phyloP scores from a whole-genome alignment of 1,140 invertebrate genomes.

The Drosophila rufa region DNA sequence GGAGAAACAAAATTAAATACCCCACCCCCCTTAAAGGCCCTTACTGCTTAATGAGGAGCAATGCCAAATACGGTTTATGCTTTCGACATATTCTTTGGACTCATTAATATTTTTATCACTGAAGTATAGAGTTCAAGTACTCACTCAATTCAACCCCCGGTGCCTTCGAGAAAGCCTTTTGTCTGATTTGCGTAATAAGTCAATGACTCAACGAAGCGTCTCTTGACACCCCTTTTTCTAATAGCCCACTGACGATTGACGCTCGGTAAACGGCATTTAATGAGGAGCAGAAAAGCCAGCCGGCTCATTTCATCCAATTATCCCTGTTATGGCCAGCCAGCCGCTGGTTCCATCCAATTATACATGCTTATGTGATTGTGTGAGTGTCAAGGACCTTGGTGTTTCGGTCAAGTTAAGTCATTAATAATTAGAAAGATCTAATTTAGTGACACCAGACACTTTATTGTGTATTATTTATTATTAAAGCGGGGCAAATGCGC shows the following conservation, averaged over 20 bases:
- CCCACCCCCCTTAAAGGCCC: not conserved
- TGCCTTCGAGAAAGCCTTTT: constrained; percentile 48
- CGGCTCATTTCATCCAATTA: constrained; percentile 70
- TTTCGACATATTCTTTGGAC: constrained; percentile 34
- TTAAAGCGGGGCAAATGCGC: constrained; percentile 2
- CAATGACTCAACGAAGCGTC: constrained; percentile 53
- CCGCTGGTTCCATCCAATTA: constrained; percentile 23
- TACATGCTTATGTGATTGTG: constrained; percentile 17
- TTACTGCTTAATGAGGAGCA: not conserved
- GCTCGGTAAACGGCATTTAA: constrained; percentile 60
- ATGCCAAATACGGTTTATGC: not conserved
- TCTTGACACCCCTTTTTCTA: constrained; percentile 58
- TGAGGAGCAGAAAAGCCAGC: constrained; percentile 41
- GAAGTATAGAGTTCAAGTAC: constrained; percentile 47
- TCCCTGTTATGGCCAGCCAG: constrained; percentile 47
- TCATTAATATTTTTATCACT: constrained; percentile 70
- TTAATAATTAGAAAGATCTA: constrained; percentile 65
- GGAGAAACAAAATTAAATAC: too few species aligned
- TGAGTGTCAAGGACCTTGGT: constrained; percentile 59
- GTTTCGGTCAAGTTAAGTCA: constrained; percentile 62
- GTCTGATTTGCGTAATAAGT: constrained; percentile 78
- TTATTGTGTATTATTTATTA: constrained; percentile 13
- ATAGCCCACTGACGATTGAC: constrained; percentile 70
- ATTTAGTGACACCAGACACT: constrained; percentile 13
- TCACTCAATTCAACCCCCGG: not conserved